Conservation (phyloP, 2,797 vertebrate species). For the Pampus argenteus region DNA sequence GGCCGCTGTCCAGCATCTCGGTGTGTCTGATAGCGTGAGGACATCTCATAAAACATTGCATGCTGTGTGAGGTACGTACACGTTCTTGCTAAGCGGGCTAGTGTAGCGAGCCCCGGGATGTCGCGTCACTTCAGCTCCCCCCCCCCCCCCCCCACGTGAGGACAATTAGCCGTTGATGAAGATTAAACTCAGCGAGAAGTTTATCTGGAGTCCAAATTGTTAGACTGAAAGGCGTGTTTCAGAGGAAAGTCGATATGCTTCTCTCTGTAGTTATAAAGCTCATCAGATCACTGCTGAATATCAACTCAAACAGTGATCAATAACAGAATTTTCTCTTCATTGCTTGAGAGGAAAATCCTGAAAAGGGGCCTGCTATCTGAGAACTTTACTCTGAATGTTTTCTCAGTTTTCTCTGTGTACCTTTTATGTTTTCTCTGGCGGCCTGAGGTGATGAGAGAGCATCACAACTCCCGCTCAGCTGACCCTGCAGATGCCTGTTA, state of each 20-base stretch:
- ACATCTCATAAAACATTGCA: conserved; percentile 57
- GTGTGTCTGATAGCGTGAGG: conserved; percentile 41
- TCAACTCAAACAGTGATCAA: conserved; percentile 35
- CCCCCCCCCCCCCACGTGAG: conserved; percentile 35
- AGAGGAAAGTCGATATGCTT: conserved; percentile 31
- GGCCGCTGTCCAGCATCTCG: conserved; percentile 46
- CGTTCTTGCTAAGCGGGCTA: conserved; percentile 13
- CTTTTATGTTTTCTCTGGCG: conserved; percentile 25
- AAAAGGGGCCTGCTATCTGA: not conserved
- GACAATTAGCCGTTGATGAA: conserved; percentile 41
- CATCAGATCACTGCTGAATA: conserved; percentile 36
- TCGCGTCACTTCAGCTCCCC: conserved; percentile 35
- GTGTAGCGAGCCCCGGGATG: conserved; percentile 23
- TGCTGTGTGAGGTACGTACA: conserved; percentile 36
- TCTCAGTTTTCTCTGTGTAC: conserved; percentile 9
- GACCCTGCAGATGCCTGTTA: conserved; percentile 62
- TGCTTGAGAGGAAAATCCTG: conserved; percentile 26
- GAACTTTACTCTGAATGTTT: conserved; percentile 1
- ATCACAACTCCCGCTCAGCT: conserved; percentile 31
- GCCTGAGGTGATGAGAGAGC: conserved; percentile 7
- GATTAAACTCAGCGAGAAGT: conserved; percentile 43
- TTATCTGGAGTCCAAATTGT: conserved; percentile 48
- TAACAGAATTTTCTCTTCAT: conserved; percentile 37
- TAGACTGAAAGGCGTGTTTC: conserved; percentile 28
- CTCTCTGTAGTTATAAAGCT: conserved; percentile 30